A percentile compares a stretch with the other conserved stretches of the same genome.
Conservation (phyloP, 2,888 invertebrate genomes). For the Pycnomerus fuliginosus region DNA sequence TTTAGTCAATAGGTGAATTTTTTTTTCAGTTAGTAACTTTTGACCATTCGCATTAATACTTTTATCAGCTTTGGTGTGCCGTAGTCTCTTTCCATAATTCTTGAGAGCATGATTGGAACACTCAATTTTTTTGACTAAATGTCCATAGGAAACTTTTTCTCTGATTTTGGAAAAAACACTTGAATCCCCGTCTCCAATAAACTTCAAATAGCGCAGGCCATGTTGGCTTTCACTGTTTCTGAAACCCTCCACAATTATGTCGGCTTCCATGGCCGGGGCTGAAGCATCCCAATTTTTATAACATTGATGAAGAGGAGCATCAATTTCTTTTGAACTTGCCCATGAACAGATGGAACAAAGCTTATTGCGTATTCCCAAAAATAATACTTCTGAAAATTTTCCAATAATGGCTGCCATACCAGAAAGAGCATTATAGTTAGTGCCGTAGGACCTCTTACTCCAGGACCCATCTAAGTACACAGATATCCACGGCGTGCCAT, state of each 20-base stretch:
- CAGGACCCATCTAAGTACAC: conserved; percentile 33
- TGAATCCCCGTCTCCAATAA: conserved; percentile 29
- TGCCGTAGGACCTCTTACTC: conserved; percentile 29
- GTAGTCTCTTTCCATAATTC: conserved; percentile 28
- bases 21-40: conserved; percentile 17
- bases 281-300: conserved; percentile 30
- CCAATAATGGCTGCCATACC: conserved; percentile 31
- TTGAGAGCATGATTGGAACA: conserved; percentile 30
- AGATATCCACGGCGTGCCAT: conserved; percentile 25
- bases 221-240: conserved; percentile 21
- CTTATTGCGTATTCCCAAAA: conserved; percentile 28
- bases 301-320: conserved; percentile 13
- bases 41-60: conserved; percentile 19
- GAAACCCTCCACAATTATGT: conserved; percentile 30
- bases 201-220: conserved; percentile 19
- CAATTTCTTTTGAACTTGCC: conserved; percentile 13
- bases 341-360: conserved; percentile 28
- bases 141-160: conserved; percentile 29
- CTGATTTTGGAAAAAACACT: conserved; percentile 25
- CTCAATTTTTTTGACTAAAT: conserved; percentile 25
- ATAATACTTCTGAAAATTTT: conserved; percentile 23
- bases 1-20: neutral
- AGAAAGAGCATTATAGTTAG: conserved; percentile 29
- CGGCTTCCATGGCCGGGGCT: conserved; percentile 28
- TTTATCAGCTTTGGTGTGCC: conserved; percentile 22